phyloP scores from a whole-genome alignment of 1,140 invertebrate genomes.

The Pseudachorutes palmiensis region DNA sequence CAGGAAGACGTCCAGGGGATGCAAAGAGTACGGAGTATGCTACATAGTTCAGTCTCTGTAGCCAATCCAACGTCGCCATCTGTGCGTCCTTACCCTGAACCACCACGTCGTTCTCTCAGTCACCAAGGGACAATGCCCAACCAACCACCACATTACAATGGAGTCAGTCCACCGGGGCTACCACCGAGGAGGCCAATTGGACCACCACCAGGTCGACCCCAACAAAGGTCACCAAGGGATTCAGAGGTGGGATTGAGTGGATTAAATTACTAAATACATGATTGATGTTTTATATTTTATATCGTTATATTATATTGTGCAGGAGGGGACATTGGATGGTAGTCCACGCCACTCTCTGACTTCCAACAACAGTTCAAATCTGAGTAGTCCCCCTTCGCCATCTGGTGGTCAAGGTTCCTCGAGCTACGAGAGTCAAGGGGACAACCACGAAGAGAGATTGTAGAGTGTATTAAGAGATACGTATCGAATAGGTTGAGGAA shows the following conservation, averaged over 20 bases:
- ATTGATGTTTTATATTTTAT: no score
- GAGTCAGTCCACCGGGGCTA: slow-evolving; percentile 37
- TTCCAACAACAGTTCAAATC: slow-evolving; percentile 70
- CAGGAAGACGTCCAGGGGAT: slow-evolving; percentile 31
- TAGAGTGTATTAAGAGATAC: no score
- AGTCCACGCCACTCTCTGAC: slow-evolving; percentile 67
- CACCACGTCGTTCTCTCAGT: slow-evolving; percentile 40
- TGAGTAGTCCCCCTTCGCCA: slow-evolving; percentile 65
- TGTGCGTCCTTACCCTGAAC: slow-evolving; percentile 38
- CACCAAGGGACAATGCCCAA: slow-evolving; percentile 38
- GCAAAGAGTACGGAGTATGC: slow-evolving; percentile 43
- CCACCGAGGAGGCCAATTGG: slow-evolving; percentile 38
- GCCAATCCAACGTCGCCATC: slow-evolving; percentile 34
- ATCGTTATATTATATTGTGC: no score
- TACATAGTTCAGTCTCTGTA: slow-evolving; percentile 42
- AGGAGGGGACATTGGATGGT: slow-evolving; percentile 49
- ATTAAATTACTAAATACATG: slow-evolving; percentile 23
- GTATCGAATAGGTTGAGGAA: no score
- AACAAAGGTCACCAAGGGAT: slow-evolving; percentile 25
- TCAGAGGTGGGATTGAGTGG: slow-evolving; percentile 14
- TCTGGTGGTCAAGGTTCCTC: slow-evolving; percentile 63
- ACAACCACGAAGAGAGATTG: slow-evolving; percentile 26
- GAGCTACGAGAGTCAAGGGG: slow-evolving; percentile 51
- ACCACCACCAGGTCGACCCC: slow-evolving; percentile 37
- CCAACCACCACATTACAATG: slow-evolving; percentile 29